A percentile compares a stretch with the other conserved stretches of the same genome.
Evolutionary conservation across 2,888 invertebrate genomes (phyloP).

Genomic region (Microchrysa polita): DNA sequence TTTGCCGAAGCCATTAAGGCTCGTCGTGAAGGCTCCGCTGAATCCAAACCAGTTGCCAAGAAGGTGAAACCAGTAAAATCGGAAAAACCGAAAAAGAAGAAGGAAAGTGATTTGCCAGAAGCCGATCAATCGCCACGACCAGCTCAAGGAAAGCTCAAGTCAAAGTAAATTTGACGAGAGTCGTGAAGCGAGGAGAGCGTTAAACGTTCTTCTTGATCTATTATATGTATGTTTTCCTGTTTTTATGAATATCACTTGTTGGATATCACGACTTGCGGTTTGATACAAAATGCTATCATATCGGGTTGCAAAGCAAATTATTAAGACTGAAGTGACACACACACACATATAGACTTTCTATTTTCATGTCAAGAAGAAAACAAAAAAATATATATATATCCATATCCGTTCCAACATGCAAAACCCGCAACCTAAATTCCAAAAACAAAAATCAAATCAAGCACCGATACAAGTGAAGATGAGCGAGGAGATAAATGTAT

Average conservation of each 20-base stretch:
- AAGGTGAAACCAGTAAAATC: slow-evolving; percentile 63
- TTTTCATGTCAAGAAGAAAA: background rate
- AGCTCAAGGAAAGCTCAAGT: slow-evolving; percentile 51
- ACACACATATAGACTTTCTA: background rate
- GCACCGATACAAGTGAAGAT: background rate
- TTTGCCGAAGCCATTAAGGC: slow-evolving; percentile 82
- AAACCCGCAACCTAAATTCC: background rate
- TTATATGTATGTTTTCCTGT: slow-evolving; percentile 40
- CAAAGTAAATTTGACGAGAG: slow-evolving; percentile 28
- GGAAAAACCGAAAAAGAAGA: slow-evolving; percentile 71
- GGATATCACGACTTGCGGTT: background rate
- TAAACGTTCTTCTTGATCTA: background rate
- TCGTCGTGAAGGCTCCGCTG: slow-evolving; percentile 62
- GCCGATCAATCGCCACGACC: slow-evolving; percentile 78
- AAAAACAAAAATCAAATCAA: slow-evolving; percentile 2
- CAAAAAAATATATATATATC: background rate
- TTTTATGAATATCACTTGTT: slow-evolving; percentile 10
- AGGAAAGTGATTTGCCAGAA: slow-evolving; percentile 90
- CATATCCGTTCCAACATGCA: slow-evolving; percentile 3
- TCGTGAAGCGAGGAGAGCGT: background rate
- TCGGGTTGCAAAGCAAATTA: background rate
- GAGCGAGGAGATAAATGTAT: background rate
- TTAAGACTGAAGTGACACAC: background rate
- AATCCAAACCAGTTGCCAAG: slow-evolving; percentile 58
- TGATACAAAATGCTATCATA: background rate